phyloP scores from a whole-genome alignment of 2,113 vertebrate genomes.

The Colinus virginianus region DNA sequence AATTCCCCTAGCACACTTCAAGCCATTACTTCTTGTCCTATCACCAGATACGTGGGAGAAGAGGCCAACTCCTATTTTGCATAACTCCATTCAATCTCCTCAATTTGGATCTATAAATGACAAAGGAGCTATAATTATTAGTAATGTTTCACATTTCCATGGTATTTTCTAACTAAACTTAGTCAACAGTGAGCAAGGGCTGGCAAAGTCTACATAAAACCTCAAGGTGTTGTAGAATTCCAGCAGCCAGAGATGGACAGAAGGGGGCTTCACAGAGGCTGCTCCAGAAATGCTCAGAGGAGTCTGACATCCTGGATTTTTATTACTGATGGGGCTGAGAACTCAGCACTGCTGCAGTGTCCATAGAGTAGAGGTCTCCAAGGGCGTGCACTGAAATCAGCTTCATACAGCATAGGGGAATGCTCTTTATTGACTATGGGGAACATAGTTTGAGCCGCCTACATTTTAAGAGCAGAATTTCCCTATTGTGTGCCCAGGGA shows the following conservation, averaged over 20 bases:
- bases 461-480: not conserved
- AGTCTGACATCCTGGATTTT: not conserved
- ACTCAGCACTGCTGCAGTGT: not conserved
- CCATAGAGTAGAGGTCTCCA: not conserved
- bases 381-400: not conserved
- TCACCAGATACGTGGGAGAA: too few relatives aligned
- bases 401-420: not conserved
- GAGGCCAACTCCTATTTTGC: too few relatives aligned
- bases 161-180: not conserved
- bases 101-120: not conserved
- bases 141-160: not conserved
- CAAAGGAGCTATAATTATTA: not conserved
- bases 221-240: not conserved
- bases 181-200: rapidly evolving
- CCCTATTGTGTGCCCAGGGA: not conserved
- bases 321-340: not conserved
- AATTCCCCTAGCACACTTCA: too few relatives aligned
- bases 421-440: rapidly evolving
- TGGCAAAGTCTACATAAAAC: not conserved
- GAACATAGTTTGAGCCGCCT: rapidly evolving
- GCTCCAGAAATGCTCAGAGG: not conserved
- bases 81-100: not conserved
- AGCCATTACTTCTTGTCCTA: too few relatives aligned
- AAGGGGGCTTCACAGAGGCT: rapidly evolving
- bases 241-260: not conserved